Evolutionary conservation across 2,797 vertebrate genomes (phyloP).

Genomic region (Myotis planiceps): DNA sequence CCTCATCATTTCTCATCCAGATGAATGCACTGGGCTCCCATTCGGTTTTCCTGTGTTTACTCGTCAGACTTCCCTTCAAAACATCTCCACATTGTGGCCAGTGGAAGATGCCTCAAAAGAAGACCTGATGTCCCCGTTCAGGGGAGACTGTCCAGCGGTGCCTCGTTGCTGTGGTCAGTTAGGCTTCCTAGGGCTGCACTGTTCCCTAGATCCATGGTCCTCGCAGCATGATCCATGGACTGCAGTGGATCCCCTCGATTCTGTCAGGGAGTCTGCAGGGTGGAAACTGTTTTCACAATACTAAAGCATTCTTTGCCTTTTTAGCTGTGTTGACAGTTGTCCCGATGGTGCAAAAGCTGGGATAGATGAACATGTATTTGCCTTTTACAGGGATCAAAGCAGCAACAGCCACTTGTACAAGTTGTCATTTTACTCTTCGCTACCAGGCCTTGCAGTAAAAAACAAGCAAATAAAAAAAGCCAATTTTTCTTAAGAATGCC

Average conservation of each 20-base stretch:
- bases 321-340: background rate
- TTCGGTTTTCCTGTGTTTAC: background rate
- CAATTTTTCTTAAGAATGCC: background rate
- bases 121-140: accelerated
- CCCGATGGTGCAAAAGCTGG: background rate
- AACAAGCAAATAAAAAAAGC: background rate
- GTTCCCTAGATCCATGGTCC: background rate
- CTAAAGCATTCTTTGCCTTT: background rate
- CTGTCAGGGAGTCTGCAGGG: background rate
- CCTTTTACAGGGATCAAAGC: background rate
- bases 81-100: background rate
- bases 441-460: background rate
- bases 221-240: background rate
- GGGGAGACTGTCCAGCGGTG: background rate
- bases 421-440: background rate
- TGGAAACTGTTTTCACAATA: background rate
- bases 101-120: background rate
- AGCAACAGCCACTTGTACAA: accelerated
- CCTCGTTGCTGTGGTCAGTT: background rate
- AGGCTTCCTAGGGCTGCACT: background rate
- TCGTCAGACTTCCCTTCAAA: background rate
- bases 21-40: background rate
- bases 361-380: too few relatives aligned
- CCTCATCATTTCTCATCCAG: background rate
- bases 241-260: background rate